Evolutionary conservation across 1,140 invertebrate genomes (phyloP), one percentile per base, ranked within the genome.

Genomic region (Thalassaphorura encarpata): DNA sequence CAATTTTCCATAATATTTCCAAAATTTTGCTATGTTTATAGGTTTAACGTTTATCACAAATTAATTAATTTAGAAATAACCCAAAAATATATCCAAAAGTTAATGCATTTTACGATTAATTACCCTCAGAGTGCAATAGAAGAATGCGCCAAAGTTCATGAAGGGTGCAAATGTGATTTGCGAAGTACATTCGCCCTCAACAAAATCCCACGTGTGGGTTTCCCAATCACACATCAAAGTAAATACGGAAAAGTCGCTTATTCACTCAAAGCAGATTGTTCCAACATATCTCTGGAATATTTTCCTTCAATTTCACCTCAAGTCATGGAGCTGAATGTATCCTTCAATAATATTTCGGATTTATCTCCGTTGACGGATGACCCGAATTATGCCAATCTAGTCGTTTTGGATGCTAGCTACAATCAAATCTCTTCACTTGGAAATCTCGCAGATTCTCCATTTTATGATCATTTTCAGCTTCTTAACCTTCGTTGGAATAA

Each of bases 221-320:
- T 43, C 33, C 56, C 48, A 6, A 15, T 36, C 15, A 39, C 39
- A n/a, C 43, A 43, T 28, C 18, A 11, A 2, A 53, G 39, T 43
- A 18, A 46, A n/a, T 26, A 46, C 15, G 33, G 31, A 23, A 56
- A 61, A 41, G 50, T 61, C 4, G 27, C 28, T n/a, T 40, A 57
- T 19, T 48, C 55, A 5, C 23, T 61, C 11, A 58, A 54, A 16
- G n/a, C 54, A 6, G 47, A 57, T 52, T 61, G 60, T 42, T 48
- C 50, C 11, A n/a, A 6, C 29, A 19, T 29, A 16, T 45, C 40
- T 26, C 48, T 61, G 18, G 40, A 54, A 2, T 28, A 50, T 5
- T 28, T 61, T 2, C 60, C 60, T 3, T 1, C 4, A 3, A 52
- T 61, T 50, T 52, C 60, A 46, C 54, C 50, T 3, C 46, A 43